These are phyloP conservation scores for Ophioninae sp. DNA, from an alignment of 2,888 invertebrate species.

Conservation along the genomic window DNA sequence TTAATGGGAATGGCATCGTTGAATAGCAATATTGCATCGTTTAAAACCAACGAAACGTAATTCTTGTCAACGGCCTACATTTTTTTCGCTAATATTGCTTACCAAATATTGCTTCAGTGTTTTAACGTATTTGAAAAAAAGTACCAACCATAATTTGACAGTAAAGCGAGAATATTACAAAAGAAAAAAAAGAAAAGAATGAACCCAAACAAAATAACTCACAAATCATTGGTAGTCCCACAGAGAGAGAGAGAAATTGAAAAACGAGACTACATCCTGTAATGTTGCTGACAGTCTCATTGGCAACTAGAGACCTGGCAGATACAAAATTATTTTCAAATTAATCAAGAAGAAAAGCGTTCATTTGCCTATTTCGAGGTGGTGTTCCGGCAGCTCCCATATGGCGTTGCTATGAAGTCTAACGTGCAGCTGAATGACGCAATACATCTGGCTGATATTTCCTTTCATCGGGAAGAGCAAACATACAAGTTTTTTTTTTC, in stretches of 20 bases:
- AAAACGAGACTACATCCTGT: neutral
- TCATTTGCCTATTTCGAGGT: neutral
- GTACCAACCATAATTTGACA: too few species aligned
- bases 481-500: neutral
- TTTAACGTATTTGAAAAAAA: too few species aligned
- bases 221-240: neutral
- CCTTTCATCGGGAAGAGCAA: neutral
- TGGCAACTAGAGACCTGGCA: neutral
- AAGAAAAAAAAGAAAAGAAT: too few species aligned
- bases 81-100: too few species aligned
- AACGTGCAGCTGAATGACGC: neutral
- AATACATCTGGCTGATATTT: constrained; percentile 7
- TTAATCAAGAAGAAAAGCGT: neutral
- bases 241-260: neutral
- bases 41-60: too few species aligned
- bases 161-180: too few species aligned
- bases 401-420: neutral
- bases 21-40: too few species aligned
- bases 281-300: neutral
- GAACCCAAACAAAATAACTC: neutral
- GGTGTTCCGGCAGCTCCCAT: neutral
- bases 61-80: too few species aligned
- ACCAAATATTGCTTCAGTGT: too few species aligned
- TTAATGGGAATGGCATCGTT: neutral
- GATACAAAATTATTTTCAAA: neutral